phyloP scores from a whole-genome alignment of 2,888 invertebrate genomes.

The Aricia artaxerxes region DNA sequence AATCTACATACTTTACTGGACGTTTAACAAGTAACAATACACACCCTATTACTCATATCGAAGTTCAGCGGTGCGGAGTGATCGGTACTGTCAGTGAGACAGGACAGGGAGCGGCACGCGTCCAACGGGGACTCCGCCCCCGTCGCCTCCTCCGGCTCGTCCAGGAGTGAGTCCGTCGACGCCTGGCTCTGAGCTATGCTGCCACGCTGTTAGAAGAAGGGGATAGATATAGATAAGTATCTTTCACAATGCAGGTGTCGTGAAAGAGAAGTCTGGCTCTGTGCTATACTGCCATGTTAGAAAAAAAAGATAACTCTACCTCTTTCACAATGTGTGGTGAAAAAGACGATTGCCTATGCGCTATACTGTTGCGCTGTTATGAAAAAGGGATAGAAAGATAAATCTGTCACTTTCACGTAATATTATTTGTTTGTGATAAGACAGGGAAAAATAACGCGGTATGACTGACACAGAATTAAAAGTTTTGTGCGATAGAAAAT shows the following conservation, averaged over 20 bases:
- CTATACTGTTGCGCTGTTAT: neutral
- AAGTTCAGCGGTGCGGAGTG: conserved; percentile 95
- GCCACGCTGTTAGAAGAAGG: conserved; percentile 51
- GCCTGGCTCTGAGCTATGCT: conserved; percentile 68
- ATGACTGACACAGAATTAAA: too few species aligned
- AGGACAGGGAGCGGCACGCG: conserved; percentile 91
- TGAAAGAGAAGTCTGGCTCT: conserved; percentile 55
- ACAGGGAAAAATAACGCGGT: too few species aligned
- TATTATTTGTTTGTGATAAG: too few species aligned
- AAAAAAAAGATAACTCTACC: neutral
- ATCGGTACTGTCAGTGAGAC: conserved; percentile 93
- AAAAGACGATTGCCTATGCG: neutral
- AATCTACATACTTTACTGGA: too few species aligned
- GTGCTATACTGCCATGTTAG: conserved; percentile 60
- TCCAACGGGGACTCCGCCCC: conserved; percentile 79
- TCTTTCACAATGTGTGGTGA: neutral
- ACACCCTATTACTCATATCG: conserved; percentile 94
- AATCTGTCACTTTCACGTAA: neutral
- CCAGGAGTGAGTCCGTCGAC: conserved; percentile 79
- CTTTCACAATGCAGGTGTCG: neutral
- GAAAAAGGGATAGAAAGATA: neutral
- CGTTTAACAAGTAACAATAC: conserved; percentile 41
- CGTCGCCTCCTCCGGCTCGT: conserved; percentile 63
- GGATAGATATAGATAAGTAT: neutral
- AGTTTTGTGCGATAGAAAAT: too few species aligned